Conservation (phyloP, 1,140 invertebrate species). For the Melanaphis sacchari region DNA sequence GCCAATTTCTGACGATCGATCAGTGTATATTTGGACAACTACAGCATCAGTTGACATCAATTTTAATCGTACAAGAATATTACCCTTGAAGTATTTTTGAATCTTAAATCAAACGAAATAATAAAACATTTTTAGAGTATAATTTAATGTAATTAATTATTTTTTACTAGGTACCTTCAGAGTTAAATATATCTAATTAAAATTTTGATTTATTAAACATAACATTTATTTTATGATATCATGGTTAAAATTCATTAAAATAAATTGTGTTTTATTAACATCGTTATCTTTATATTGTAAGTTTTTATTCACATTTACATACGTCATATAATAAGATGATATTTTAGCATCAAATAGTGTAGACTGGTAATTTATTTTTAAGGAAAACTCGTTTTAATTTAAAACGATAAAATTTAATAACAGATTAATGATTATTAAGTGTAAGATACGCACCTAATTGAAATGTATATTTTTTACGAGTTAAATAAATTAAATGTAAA, state of each 20-base stretch:
- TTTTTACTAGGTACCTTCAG: neutral
- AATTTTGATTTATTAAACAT: neutral
- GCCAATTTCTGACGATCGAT: neutral
- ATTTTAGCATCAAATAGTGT: neutral
- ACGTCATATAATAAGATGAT: neutral
- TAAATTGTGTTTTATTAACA: slow-evolving; percentile 1
- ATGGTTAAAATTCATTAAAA: slow-evolving; percentile 17
- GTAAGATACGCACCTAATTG: neutral
- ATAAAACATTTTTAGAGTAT: neutral
- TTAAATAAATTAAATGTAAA: neutral
- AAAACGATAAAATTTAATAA: neutral
- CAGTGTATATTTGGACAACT: neutral
- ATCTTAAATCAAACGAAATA: neutral
- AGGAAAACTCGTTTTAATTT: slow-evolving; percentile 7
- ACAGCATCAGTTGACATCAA: neutral
- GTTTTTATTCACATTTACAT: neutral
- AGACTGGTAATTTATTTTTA: neutral
- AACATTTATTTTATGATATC: neutral
- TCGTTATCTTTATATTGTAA: neutral
- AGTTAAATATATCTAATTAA: neutral
- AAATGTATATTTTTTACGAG: neutral
- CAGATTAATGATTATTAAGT: neutral
- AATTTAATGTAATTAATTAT: neutral
- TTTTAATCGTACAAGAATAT: neutral
- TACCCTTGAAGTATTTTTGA: neutral